A percentile compares a stretch with the other conserved stretches of the same genome.
Conservation (phyloP, 2,113 vertebrate genomes). For the Chrysochloris asiatica region DNA sequence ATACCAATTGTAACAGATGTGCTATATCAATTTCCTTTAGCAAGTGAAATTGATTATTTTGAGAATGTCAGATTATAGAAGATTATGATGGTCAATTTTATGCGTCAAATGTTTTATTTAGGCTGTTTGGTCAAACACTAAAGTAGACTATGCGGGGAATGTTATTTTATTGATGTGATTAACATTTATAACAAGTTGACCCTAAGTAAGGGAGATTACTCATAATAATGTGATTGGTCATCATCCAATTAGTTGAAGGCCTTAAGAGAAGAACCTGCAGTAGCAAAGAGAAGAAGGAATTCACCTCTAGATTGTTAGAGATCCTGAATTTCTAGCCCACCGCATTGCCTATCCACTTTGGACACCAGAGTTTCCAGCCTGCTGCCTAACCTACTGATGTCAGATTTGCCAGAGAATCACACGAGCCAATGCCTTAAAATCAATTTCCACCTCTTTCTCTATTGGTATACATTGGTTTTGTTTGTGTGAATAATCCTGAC, state of each 20-base stretch:
- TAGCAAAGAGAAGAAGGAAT: not conserved
- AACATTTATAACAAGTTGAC: not conserved
- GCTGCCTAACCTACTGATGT: not conserved
- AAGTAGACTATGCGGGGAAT: not conserved
- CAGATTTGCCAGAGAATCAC: not conserved
- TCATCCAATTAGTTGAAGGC: not conserved
- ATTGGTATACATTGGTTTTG: not conserved
- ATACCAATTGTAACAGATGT: conserved; percentile 35
- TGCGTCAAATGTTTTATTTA: not conserved
- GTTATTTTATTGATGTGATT: not conserved
- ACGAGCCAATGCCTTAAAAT: not conserved
- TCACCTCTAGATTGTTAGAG: not conserved
- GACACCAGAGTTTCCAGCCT: not conserved
- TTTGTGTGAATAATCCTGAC: not conserved
- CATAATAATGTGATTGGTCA: not conserved
- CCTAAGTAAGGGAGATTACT: not conserved
- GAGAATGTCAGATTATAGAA: not conserved
- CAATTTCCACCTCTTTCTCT: not conserved
- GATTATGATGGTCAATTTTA: not conserved
- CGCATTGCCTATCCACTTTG: not conserved
- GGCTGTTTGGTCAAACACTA: not conserved
- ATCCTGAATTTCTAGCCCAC: not conserved
- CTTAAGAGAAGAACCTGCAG: not conserved
- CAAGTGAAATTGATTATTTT: conserved; percentile 15
- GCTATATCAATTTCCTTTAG: conserved; percentile 32